Conservation (phyloP, 2,888 invertebrate genomes). For the Lycaena phlaeas region DNA sequence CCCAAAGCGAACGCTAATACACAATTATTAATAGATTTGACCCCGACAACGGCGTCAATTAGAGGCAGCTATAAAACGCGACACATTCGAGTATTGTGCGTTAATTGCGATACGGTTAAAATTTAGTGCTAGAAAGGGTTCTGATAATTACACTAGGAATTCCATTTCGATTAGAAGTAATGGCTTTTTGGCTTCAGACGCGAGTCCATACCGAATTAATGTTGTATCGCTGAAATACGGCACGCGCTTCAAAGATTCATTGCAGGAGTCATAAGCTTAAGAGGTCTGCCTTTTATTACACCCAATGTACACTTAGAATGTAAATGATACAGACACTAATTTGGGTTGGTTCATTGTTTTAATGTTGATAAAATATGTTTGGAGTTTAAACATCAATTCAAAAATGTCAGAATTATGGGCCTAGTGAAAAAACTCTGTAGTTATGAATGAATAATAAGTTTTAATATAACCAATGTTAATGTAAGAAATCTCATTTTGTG, state of each 20-base stretch:
- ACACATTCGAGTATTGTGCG: conserved; percentile 33
- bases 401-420: too few relatives aligned
- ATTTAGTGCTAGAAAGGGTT: conserved; percentile 38
- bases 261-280: background rate
- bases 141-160: conserved; percentile 41
- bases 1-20: conserved; percentile 16
- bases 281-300: background rate
- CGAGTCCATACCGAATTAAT: conserved; percentile 24
- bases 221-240: conserved; percentile 17
- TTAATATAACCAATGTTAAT: too few relatives aligned
- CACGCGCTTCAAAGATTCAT: conserved; percentile 12
- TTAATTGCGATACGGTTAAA: conserved; percentile 36
- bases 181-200: conserved; percentile 29
- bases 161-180: conserved; percentile 35
- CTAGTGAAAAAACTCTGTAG: too few relatives aligned
- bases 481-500: too few relatives aligned
- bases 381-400: too few relatives aligned
- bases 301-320: too few relatives aligned
- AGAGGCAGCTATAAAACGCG: conserved; percentile 32
- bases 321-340: too few relatives aligned
- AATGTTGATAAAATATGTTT: too few relatives aligned
- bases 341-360: background rate
- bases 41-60: conserved; percentile 30
- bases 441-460: too few relatives aligned
- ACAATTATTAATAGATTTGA: conserved; percentile 34